Evolutionary conservation across 1,140 invertebrate species (phyloP).

Genomic region (Dysdera silvatica): DNA sequence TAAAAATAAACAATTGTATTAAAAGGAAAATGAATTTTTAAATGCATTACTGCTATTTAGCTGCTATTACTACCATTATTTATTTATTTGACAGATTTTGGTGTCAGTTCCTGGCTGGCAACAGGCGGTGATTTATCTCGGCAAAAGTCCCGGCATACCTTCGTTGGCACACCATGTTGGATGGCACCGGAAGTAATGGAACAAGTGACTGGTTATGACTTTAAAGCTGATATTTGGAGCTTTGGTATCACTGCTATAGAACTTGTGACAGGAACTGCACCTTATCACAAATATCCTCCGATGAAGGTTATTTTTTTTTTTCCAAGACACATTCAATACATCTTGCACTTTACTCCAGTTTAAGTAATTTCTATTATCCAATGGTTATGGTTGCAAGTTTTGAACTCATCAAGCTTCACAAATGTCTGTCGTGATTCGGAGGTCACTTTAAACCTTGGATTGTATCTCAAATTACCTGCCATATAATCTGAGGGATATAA

Average conservation of each 20-base stretch:
- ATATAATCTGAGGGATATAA: too few relatives aligned
- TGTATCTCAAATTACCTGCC: too few relatives aligned
- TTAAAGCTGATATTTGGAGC: constrained; percentile 99
- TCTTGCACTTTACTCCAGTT: background rate
- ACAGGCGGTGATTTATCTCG: constrained; percentile 82
- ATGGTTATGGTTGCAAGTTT: too few relatives aligned
- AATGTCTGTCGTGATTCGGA: too few relatives aligned
- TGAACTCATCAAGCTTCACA: too few relatives aligned
- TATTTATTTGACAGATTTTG: constrained; percentile 57
- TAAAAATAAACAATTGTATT: background rate
- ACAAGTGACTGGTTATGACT: constrained; percentile 95
- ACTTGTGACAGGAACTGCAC: constrained; percentile 95
- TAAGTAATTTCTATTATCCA: too few relatives aligned
- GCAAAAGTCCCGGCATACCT: constrained; percentile 91
- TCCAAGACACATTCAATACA: background rate
- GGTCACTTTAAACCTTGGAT: too few relatives aligned
- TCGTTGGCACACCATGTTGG: constrained; percentile 97
- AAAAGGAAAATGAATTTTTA: background rate
- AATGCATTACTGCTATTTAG: too few relatives aligned
- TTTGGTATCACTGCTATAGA: constrained; percentile 98
- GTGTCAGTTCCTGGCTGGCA: constrained; percentile 86
- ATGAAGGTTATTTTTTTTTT: constrained; percentile 67
- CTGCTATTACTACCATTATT: too few relatives aligned
- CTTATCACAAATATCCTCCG: constrained; percentile 97
- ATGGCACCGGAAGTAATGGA: constrained; percentile 99